Percentiles rank a stretch among this genome's conserved stretches.
phyloP scores from a whole-genome alignment of 2,113 vertebrate genomes.

The Equus przewalskii region DNA sequence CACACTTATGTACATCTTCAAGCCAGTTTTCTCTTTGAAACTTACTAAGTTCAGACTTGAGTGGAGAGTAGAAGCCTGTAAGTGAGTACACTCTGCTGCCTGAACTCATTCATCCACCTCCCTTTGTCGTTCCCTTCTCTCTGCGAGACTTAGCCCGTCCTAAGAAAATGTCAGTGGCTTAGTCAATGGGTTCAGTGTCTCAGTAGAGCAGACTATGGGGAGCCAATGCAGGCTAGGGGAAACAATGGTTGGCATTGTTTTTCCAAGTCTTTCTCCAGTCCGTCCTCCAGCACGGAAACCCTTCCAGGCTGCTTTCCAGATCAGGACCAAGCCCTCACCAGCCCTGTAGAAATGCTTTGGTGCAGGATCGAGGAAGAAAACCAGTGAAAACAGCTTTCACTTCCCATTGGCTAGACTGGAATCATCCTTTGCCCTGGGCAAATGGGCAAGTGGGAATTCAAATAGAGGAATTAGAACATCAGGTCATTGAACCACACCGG shows the following conservation, averaged over 20 bases:
- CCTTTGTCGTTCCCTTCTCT: not conserved
- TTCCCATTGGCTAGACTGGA: not conserved
- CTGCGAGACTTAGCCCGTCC: not conserved
- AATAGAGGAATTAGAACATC: not conserved
- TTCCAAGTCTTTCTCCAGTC: slow-evolving; percentile 1
- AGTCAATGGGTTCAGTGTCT: slow-evolving; percentile 70
- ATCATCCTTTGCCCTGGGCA: slow-evolving; percentile 8
- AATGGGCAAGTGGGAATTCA: slow-evolving; percentile 5
- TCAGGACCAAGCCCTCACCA: not conserved
- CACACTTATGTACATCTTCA: not conserved
- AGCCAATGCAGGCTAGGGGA: slow-evolving; percentile 48
- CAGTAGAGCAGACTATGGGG: slow-evolving; percentile 56
- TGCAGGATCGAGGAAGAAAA: not conserved
- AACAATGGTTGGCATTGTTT: slow-evolving; percentile 63
- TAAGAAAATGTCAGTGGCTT: slow-evolving; percentile 61
- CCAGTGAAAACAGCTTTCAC: not conserved
- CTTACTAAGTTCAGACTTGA: not conserved
- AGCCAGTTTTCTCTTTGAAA: not conserved
- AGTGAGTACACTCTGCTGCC: not conserved
- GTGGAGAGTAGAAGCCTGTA: not conserved
- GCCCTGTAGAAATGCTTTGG: not conserved
- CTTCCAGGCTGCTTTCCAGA: slow-evolving; percentile 3
- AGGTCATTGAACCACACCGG: not conserved
- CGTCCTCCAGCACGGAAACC: slow-evolving; percentile 54
- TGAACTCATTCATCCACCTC: not conserved